phyloP scores from a whole-genome alignment of 2,888 invertebrate genomes.

The Leptarthrus brevirostris region DNA sequence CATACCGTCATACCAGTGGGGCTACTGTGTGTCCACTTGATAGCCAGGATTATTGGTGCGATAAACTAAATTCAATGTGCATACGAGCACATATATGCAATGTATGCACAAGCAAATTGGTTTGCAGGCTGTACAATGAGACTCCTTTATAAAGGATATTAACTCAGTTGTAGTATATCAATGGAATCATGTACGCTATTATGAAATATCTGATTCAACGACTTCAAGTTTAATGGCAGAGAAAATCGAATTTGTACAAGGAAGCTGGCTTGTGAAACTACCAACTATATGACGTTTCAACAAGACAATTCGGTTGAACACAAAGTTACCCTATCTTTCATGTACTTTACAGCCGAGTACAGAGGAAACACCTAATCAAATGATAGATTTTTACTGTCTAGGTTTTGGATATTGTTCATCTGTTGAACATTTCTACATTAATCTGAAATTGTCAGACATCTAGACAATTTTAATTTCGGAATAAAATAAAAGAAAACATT shows the following conservation, averaged over 20 bases:
- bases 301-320: too few relatives aligned
- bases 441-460: too few relatives aligned
- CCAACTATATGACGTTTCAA: neutral
- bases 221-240: conserved; percentile 1
- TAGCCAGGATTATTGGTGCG: neutral
- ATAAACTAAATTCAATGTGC: neutral
- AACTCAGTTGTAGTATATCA: neutral
- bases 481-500: too few relatives aligned
- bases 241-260: neutral
- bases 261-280: neutral
- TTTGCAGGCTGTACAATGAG: neutral
- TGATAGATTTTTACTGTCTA: too few relatives aligned
- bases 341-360: too few relatives aligned
- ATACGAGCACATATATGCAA: neutral
- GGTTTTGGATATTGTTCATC: too few relatives aligned
- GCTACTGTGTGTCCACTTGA: conserved; percentile 4
- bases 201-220: neutral
- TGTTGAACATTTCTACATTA: too few relatives aligned
- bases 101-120: neutral
- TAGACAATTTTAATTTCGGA: too few relatives aligned
- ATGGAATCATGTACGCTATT: neutral
- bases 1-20: neutral
- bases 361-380: too few relatives aligned
- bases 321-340: too few relatives aligned
- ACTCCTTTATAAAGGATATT: conserved; percentile 2